phyloP scores from a whole-genome alignment of 2,888 invertebrate genomes.

The Cheilosia vulpina region DNA sequence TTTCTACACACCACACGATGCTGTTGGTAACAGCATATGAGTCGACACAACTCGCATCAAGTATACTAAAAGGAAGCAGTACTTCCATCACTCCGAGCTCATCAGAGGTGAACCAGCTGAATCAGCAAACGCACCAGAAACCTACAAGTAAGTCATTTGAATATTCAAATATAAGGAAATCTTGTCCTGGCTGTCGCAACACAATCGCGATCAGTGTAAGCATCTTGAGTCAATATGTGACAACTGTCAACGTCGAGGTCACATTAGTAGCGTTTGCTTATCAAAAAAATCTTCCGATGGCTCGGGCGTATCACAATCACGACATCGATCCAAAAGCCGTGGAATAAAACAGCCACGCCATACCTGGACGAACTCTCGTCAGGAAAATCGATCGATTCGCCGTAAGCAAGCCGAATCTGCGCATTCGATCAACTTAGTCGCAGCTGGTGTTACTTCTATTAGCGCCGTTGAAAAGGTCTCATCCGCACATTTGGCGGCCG shows the following conservation, averaged over 20 bases:
- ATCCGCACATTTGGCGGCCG: not conserved
- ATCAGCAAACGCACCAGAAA: not conserved
- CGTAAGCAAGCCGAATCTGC: not conserved
- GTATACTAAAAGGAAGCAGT: conserved; percentile 16
- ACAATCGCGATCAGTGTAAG: not conserved
- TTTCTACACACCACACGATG: conserved; percentile 32
- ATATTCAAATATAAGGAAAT: conserved; percentile 13
- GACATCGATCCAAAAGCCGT: not conserved
- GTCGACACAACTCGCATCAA: conserved; percentile 13
- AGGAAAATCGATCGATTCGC: not conserved
- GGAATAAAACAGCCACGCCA: not conserved
- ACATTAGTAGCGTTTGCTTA: conserved; percentile 20
- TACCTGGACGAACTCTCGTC: not conserved
- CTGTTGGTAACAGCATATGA: conserved; percentile 14
- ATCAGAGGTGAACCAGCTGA: conserved; percentile 1
- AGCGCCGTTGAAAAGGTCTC: not conserved
- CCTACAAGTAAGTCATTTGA: not conserved
- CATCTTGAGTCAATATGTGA: conserved; percentile 30
- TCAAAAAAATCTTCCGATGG: not conserved
- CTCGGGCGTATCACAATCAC: not conserved
- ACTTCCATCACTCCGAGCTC: not conserved
- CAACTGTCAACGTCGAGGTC: conserved; percentile 23
- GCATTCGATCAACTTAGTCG: not conserved
- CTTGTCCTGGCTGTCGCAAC: conserved; percentile 25
- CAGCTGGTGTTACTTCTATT: too few species aligned